These are phyloP conservation scores for Brachionus plicatilis DNA, from an alignment of 1,140 invertebrate genomes.

Conservation along the genomic window DNA sequence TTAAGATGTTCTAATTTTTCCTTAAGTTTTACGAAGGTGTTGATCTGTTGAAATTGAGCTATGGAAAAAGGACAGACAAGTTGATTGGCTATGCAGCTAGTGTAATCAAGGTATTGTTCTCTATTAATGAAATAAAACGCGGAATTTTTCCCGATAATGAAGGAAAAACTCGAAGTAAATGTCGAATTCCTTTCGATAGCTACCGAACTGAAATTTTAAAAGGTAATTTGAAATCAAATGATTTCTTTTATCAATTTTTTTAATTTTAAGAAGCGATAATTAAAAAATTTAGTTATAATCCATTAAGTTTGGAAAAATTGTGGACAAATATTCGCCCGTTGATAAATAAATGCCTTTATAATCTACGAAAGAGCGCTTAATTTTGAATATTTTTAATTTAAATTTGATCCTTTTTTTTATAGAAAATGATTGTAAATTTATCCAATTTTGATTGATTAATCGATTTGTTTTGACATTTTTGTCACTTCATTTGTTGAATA, in stretches of 20 bases:
- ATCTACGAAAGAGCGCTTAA: neutral
- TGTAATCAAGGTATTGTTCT: neutral
- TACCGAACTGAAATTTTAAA: neutral
- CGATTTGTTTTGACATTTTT: neutral
- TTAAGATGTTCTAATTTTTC: neutral
- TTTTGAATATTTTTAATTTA: neutral
- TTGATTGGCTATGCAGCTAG: neutral
- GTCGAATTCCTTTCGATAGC: neutral
- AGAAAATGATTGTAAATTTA: neutral
- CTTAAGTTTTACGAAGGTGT: neutral
- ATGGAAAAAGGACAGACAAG: neutral
- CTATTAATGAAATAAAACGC: neutral
- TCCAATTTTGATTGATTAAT: neutral
- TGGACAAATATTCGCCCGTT: neutral
- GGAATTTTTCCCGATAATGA: neutral
- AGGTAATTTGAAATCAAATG: neutral
- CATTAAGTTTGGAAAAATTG: neutral
- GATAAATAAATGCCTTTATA: neutral
- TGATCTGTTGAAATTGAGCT: neutral
- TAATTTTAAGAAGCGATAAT: neutral
- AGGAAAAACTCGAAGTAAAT: constrained; percentile 22
- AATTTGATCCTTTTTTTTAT: neutral
- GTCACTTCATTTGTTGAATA: neutral
- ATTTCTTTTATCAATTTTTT: neutral
- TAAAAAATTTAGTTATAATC: neutral